Conservation (phyloP, 2,888 invertebrate species). For the Lycocerus yunnanus region DNA sequence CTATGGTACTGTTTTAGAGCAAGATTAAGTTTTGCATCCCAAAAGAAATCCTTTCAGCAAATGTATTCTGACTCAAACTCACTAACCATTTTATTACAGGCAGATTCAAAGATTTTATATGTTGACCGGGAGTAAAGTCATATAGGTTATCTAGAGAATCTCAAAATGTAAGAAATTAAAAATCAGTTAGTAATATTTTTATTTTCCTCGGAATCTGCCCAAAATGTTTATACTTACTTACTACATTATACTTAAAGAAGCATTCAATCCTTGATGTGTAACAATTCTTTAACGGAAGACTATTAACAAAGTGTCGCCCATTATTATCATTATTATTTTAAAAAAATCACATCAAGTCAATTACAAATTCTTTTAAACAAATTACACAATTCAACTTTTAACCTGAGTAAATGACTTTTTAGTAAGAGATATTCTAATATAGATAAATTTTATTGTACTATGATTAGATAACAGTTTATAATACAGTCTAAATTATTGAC, state of each 20-base stretch:
- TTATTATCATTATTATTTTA: background rate
- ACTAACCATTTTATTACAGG: background rate
- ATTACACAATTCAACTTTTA: background rate
- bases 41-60: background rate
- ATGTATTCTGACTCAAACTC: background rate
- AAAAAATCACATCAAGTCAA: background rate
- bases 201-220: background rate
- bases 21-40: too few relatives aligned
- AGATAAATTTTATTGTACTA: slow-evolving; percentile 15
- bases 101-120: background rate
- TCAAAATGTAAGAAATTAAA: background rate
- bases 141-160: background rate
- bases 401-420: slow-evolving; percentile 6
- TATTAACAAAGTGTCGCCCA: background rate
- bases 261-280: background rate
- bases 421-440: slow-evolving; percentile 5
- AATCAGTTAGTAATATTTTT: background rate
- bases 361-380: background rate
- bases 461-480: slow-evolving; percentile 19
- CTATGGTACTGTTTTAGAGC: background rate
- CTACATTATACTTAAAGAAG: background rate
- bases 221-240: background rate
- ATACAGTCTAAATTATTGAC: slow-evolving; percentile 24
- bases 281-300: background rate
- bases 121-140: background rate